Percentiles rank a stretch among this genome's conserved stretches.
Conservation (phyloP, 2,113 vertebrate species). For the Ondatra zibethicus region DNA sequence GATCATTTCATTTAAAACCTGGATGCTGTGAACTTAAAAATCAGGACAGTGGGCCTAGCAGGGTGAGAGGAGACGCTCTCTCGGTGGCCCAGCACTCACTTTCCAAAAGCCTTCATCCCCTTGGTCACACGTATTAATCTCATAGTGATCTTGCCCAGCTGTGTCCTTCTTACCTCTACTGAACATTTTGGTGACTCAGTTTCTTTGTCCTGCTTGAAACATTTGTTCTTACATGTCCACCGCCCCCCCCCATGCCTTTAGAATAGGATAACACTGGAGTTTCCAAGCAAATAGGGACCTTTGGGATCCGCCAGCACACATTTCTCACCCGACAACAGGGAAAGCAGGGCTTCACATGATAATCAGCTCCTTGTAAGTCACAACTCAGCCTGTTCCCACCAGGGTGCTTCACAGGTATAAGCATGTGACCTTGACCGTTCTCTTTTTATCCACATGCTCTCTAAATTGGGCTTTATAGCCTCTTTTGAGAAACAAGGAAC, state of each 20-base stretch:
- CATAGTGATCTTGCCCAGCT: slow-evolving; percentile 46
- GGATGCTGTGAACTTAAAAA: not conserved
- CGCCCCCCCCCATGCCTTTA: not conserved
- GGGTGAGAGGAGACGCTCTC: not conserved
- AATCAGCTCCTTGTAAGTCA: not conserved
- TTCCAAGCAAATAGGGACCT: not conserved
- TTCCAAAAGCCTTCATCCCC: slow-evolving; percentile 62
- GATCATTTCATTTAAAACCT: not conserved
- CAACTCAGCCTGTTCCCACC: not conserved
- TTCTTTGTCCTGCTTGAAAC: slow-evolving; percentile 35
- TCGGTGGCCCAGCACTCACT: slow-evolving; percentile 7
- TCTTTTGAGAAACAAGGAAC: not conserved
- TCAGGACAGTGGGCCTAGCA: not conserved
- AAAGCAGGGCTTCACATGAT: not conserved
- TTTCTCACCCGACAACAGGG: not conserved
- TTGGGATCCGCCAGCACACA: not conserved
- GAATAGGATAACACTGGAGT: not conserved
- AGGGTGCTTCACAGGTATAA: accelerated
- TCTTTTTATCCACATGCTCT: accelerated
- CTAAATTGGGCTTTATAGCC: accelerated
- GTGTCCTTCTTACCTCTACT: slow-evolving; percentile 63
- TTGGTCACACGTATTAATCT: slow-evolving; percentile 72
- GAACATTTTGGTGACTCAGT: slow-evolving; percentile 39
- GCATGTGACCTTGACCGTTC: no score
- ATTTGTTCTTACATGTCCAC: not conserved